Percentiles rank a stretch among this genome's conserved stretches.
phyloP scores from a whole-genome alignment of 1,140 invertebrate genomes.

The Cotesia glomerata region DNA sequence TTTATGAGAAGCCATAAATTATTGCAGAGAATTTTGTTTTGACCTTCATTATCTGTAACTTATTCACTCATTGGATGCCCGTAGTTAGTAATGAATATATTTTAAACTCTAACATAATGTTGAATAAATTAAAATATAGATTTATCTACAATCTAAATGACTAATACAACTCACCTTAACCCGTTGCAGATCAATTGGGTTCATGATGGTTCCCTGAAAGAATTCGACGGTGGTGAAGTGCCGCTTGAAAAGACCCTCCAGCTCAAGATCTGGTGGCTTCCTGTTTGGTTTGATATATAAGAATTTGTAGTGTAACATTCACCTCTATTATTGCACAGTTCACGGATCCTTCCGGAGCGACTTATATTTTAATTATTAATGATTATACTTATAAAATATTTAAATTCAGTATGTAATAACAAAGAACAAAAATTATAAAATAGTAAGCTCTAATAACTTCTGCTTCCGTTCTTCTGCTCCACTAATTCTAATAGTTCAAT shows the following conservation, averaged over 20 bases:
- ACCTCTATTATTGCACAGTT: conserved; percentile 3
- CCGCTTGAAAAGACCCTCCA: conserved; percentile 99
- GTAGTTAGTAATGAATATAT: too few relatives aligned
- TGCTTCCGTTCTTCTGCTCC: not conserved
- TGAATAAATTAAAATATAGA: not conserved
- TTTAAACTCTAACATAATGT: not conserved
- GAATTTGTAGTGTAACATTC: conserved; percentile 29
- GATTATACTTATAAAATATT: not conserved
- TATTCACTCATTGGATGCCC: too few relatives aligned
- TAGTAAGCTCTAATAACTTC: conserved; percentile 9
- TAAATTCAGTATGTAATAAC: not conserved
- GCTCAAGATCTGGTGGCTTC: conserved; percentile 94
- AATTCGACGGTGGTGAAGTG: conserved; percentile 99
- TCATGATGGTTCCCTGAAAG: conserved; percentile 99
- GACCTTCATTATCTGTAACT: too few relatives aligned
- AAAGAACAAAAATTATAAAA: conserved; percentile 8
- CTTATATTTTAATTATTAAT: not conserved
- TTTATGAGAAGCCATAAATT: too few relatives aligned
- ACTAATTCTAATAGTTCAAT: conserved; percentile 11
- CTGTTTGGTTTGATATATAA: conserved; percentile 61
- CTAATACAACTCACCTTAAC: conserved; percentile 85
- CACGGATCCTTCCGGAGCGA: not conserved
- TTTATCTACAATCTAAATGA: not conserved
- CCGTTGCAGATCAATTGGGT: conserved; percentile 97
- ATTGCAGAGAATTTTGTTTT: too few relatives aligned